Percentiles rank a stretch among this genome's conserved stretches.
phyloP scores from a whole-genome alignment of 2,797 vertebrate species.

The Salmo trutta region DNA sequence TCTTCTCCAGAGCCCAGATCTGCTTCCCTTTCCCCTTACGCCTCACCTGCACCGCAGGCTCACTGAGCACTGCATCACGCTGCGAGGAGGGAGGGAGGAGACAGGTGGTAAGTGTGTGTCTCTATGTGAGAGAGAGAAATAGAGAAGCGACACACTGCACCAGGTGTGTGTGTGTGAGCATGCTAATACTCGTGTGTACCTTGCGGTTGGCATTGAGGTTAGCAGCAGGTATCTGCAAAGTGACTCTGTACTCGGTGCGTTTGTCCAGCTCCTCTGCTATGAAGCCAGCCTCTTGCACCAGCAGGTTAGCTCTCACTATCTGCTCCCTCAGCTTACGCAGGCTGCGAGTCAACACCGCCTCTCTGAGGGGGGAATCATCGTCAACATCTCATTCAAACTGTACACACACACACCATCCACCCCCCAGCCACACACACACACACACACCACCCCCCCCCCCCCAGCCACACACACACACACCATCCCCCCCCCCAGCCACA shows the following conservation, averaged over 20 bases:
- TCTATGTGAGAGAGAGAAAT: not conserved
- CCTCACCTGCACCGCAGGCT: slow-evolving; percentile 94
- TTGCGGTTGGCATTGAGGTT: slow-evolving; percentile 98
- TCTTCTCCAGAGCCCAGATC: slow-evolving; percentile 97
- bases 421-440: no score
- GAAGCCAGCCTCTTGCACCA: slow-evolving; percentile 92
- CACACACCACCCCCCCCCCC: no score
- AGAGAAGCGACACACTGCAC: no score
- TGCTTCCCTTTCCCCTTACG: slow-evolving; percentile 93
- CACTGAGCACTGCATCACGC: slow-evolving; percentile 94
- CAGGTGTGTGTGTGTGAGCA: not conserved
- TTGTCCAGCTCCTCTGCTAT: slow-evolving; percentile 92
- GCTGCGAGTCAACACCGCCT: slow-evolving; percentile 88
- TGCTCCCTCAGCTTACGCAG: slow-evolving; percentile 91
- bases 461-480: no score
- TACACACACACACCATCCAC: no score
- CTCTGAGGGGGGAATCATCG: slow-evolving; percentile 67
- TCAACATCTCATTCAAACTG: not conserved
- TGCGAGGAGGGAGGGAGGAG: slow-evolving; percentile 44
- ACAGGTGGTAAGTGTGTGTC: not conserved
- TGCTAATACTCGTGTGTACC: slow-evolving; percentile 67
- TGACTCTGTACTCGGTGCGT: slow-evolving; percentile 93
- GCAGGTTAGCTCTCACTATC: slow-evolving; percentile 91
- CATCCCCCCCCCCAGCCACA: no score
- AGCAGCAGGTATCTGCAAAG: slow-evolving; percentile 95